Percentiles rank a stretch among this genome's conserved stretches.
phyloP scores from a whole-genome alignment of 53 echinoderm and acorn worm species.

The Henricia sp. region DNA sequence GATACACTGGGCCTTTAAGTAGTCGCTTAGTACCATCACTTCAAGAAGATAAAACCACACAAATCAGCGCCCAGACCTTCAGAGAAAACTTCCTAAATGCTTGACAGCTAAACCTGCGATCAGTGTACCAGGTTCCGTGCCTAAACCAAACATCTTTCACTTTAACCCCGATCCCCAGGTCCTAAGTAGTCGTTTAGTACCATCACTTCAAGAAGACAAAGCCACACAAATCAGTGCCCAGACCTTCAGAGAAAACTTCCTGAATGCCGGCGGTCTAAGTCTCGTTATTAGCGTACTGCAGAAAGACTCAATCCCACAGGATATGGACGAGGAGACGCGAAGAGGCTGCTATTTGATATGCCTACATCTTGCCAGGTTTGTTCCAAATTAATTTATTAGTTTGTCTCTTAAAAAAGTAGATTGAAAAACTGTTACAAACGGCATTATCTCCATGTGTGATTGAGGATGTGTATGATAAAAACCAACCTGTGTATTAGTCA shows the following conservation, averaged over 20 bases:
- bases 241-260: conserved; percentile 92
- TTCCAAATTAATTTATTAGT: too few relatives aligned
- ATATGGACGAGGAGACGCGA: conserved; percentile 90
- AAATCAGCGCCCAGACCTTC: conserved; percentile 85
- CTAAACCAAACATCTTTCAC: too few relatives aligned
- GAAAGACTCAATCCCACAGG: conserved; percentile 92
- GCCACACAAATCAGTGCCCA: conserved; percentile 83
- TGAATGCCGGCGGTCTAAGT: conserved; percentile 93
- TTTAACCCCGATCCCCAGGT: conserved; percentile 62
- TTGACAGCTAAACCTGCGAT: conserved; percentile 92
- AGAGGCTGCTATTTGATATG: conserved; percentile 95
- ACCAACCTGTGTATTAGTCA: too few relatives aligned
- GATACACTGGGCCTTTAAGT: too few relatives aligned
- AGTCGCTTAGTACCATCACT: conserved; percentile 91
- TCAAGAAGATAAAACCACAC: conserved; percentile 87
- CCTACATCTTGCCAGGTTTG: conserved; percentile 94
- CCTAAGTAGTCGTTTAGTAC: conserved; percentile 93
- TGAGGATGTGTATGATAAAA: too few relatives aligned
- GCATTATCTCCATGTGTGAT: too few relatives aligned
- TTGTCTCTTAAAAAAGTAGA: too few relatives aligned
- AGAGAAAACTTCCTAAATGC: conserved; percentile 93
- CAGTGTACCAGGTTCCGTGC: too few relatives aligned
- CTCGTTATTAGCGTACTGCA: conserved; percentile 91
- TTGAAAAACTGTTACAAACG: too few relatives aligned
- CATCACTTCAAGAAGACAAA: conserved; percentile 88